A percentile compares a stretch with the other conserved stretches of the same genome.
Evolutionary conservation across 1,140 invertebrate species (phyloP).

Genomic region (Macrotrachela quadricornifera): DNA sequence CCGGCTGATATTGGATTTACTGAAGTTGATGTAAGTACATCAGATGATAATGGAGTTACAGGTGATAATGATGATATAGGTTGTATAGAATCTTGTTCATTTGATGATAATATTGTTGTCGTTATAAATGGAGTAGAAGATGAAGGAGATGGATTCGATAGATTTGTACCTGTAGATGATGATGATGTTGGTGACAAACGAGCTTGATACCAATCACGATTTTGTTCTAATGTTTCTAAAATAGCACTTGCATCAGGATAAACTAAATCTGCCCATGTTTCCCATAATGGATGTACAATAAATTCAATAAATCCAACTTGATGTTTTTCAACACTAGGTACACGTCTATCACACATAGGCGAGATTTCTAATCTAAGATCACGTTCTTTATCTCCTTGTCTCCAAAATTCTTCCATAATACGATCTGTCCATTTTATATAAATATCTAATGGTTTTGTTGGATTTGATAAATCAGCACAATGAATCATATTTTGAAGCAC

Average conservation of each 20-base stretch:
- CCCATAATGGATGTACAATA: slow-evolving; percentile 91
- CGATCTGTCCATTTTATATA: slow-evolving; percentile 76
- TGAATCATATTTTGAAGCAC: slow-evolving; percentile 96
- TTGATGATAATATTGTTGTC: too few species aligned
- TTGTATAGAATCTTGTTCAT: too few species aligned
- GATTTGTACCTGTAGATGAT: too few species aligned
- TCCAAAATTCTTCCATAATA: slow-evolving; percentile 92
- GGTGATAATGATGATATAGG: too few species aligned
- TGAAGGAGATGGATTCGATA: too few species aligned
- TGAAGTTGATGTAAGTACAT: too few species aligned
- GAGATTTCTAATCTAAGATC: slow-evolving; percentile 62
- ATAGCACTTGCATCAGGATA: slow-evolving; percentile 95
- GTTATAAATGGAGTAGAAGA: too few species aligned
- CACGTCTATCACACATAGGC: slow-evolving; percentile 87
- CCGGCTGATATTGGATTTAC: too few species aligned
- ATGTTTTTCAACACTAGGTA: slow-evolving; percentile 85
- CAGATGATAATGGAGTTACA: too few species aligned
- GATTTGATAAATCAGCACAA: slow-evolving; percentile 92
- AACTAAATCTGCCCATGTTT: slow-evolving; percentile 96
- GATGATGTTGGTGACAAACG: too few species aligned
- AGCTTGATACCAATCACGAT: slow-evolving; percentile 67
- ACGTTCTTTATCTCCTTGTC: slow-evolving; percentile 40
- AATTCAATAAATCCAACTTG: slow-evolving; percentile 98
- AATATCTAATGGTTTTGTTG: slow-evolving; percentile 80
- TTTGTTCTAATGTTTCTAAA: slow-evolving; percentile 85